Conservation (phyloP, 2,888 invertebrate species). For the Chouioia cunea region DNA sequence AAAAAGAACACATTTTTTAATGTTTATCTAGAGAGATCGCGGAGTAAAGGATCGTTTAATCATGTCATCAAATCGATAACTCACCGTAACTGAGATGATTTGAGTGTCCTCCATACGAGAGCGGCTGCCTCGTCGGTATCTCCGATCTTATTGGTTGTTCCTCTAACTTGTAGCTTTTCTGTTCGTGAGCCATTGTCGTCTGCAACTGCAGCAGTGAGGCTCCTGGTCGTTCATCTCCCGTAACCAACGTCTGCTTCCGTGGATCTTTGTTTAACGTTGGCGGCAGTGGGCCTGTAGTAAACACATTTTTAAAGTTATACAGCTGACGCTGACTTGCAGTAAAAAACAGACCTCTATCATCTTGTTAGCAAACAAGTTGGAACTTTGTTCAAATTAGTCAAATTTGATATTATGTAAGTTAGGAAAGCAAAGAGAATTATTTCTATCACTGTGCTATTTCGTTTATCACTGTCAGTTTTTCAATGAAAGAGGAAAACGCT, state of each 20-base stretch:
- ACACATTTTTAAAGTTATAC: too few relatives aligned
- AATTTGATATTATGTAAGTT: too few relatives aligned
- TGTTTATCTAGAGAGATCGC: too few relatives aligned
- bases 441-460: too few relatives aligned
- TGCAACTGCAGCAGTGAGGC: not conserved
- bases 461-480: too few relatives aligned
- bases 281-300: conserved; percentile 38
- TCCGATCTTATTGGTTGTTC: conserved; percentile 32
- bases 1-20: too few relatives aligned
- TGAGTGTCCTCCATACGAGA: conserved; percentile 54
- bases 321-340: too few relatives aligned
- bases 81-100: conserved; percentile 57
- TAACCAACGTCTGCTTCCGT: not conserved
- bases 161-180: conserved; percentile 10
- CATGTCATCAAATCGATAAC: conserved; percentile 5
- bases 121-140: conserved; percentile 45
- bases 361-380: too few relatives aligned
- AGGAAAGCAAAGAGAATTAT: too few relatives aligned
- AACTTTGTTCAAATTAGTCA: too few relatives aligned
- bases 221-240: conserved; percentile 3
- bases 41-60: not conserved
- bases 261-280: conserved; percentile 19
- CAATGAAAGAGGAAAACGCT: too few relatives aligned
- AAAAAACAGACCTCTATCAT: too few relatives aligned
- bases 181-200: conserved; percentile 14